Base-by-base conservation (phyloP, 2,797 vertebrate genomes). In the Platyrinchus mystaceus region DNA sequence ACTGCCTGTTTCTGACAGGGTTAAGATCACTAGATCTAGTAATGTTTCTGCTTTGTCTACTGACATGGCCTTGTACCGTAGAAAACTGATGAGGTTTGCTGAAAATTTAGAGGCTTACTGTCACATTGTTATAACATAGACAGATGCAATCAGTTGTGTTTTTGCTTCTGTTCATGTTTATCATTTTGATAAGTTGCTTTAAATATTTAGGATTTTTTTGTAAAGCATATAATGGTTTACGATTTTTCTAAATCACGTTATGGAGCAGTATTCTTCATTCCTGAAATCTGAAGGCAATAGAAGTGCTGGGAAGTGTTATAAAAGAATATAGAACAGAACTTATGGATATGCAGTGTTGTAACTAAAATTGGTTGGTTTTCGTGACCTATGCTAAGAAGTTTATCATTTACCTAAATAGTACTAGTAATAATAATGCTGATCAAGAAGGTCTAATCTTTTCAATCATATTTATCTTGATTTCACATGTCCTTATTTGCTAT, bases 1-100 rank as follows among this genome's bases (percentile, higher is more conserved):
- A 95, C 95, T 96, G 95, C 87, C 70, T 96, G 24, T 76, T 94
- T 95, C 82, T 92, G 95, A 95, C 87, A 77, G 81, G 76, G 74
- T 95, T 96, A 96, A 86, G 73, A 93, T 97, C 46, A 46, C 88
- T 92, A 66, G 79, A 59, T 56, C 92, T 95, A 81, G 92, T 90
- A 90, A 87, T 91, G 70, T 83, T 96, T 93, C 84, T 93, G 76
- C 82, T 96, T 95, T 96, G 74, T 92, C 66, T 90, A 85, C 85
- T 87, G 80, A 93, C 50, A 27, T 75, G 79, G 83, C 84, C 88
- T 94, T n/a, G 89, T 96, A 69, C 95, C 92, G 39, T 36, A 86
- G 63, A 94, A 94, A 96, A 95, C 74, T 92, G 82, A 90, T 89
- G 95, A 95, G 89, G 89, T 87, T 88, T 90, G 60, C 67, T 91